Percentiles rank a stretch among this genome's conserved stretches.
phyloP scores from a whole-genome alignment of 2,797 vertebrate genomes.

The Muraenolepis orangiensis region DNA sequence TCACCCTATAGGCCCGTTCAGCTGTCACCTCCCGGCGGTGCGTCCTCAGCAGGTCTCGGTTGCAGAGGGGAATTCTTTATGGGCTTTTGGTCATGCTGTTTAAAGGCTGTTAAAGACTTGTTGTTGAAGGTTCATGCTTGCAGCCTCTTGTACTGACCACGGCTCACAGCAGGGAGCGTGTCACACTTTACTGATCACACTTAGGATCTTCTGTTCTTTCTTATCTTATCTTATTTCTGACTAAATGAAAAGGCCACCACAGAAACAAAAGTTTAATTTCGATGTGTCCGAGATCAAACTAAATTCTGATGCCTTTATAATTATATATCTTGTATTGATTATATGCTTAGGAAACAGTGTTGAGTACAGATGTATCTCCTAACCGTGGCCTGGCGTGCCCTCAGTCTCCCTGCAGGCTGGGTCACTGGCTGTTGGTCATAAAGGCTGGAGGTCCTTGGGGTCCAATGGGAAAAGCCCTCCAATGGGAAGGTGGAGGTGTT shows the following conservation, averaged over 20 bases:
- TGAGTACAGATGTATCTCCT: neutral
- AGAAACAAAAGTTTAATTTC: neutral
- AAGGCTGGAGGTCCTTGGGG: no score
- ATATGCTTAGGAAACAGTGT: neutral
- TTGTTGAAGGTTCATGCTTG: neutral
- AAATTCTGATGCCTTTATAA: neutral
- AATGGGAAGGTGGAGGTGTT: neutral
- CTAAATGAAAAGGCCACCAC: neutral
- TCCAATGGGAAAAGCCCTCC: neutral
- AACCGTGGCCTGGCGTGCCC: conserved; percentile 4
- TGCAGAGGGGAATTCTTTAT: conserved; percentile 23
- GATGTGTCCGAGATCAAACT: neutral
- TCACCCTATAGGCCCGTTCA: conserved; percentile 48
- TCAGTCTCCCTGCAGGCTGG: neutral
- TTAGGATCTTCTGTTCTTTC: neutral
- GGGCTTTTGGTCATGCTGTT: conserved; percentile 22
- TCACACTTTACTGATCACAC: neutral
- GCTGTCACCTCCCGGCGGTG: conserved; percentile 34
- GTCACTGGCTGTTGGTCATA: no score
- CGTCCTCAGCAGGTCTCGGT: conserved; percentile 4
- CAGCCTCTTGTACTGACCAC: neutral
- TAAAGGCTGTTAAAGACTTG: neutral
- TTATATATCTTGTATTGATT: no score
- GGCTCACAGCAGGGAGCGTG: neutral
- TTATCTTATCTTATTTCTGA: neutral